Conservation (phyloP, 2,888 invertebrate species). For the Euplagia quadripunctaria region DNA sequence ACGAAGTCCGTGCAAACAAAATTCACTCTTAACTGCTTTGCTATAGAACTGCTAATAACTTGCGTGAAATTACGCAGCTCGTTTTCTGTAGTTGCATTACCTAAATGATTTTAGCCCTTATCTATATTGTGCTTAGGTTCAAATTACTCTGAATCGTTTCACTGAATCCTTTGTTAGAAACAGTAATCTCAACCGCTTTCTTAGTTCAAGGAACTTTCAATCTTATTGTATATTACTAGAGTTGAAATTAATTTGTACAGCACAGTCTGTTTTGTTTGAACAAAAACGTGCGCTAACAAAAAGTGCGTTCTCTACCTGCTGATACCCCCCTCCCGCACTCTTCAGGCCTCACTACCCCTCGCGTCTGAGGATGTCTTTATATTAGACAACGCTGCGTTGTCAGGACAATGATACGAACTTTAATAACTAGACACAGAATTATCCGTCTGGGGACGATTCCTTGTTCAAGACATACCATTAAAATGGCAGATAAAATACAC, state of each 20-base stretch:
- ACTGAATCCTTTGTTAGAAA: neutral
- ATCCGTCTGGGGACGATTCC: too few species aligned
- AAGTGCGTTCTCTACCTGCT: slow-evolving; percentile 15
- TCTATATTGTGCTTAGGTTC: neutral
- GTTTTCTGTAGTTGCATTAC: neutral
- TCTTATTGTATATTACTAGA: neutral
- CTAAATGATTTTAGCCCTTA: neutral
- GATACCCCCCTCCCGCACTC: slow-evolving; percentile 10
- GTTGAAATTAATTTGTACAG: neutral
- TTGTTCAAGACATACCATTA: too few species aligned
- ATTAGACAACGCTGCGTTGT: too few species aligned
- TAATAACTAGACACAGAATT: too few species aligned
- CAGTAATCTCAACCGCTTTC: neutral
- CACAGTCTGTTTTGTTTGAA: slow-evolving; percentile 4
- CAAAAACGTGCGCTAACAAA: slow-evolving; percentile 18
- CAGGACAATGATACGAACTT: too few species aligned
- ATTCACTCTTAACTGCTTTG: neutral
- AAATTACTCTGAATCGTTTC: neutral
- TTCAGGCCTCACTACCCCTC: slow-evolving; percentile 1
- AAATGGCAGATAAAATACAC: too few species aligned
- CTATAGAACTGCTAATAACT: neutral
- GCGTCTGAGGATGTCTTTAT: neutral
- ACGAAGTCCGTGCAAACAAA: neutral
- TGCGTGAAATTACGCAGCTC: neutral
- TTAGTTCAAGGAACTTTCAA: neutral